Conservation (phyloP, 2,113 vertebrate genomes). For the Solenodon paradoxus region DNA sequence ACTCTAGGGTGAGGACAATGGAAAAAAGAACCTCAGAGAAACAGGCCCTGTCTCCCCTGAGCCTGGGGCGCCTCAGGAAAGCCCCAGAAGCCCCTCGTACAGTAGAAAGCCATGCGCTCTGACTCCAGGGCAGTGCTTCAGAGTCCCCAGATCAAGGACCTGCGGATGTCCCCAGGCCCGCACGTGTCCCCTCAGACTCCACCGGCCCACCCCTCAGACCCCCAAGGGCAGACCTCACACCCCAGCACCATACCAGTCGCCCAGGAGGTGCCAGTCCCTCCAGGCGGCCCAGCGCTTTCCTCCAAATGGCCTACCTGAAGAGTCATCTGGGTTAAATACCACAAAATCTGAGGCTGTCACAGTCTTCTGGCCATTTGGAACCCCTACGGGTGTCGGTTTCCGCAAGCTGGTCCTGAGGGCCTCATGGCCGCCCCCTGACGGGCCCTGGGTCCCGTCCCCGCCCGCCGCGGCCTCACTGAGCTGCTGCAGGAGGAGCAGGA, state of each 20-base stretch:
- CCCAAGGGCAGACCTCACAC: neutral
- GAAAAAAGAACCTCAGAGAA: neutral
- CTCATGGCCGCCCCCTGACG: neutral
- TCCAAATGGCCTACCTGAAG: no score
- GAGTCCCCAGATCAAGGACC: neutral
- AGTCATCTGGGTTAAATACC: neutral
- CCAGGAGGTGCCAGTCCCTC: neutral
- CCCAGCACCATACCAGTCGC: no score
- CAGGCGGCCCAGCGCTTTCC: neutral
- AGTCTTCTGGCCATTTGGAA: neutral
- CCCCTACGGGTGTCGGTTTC: no score
- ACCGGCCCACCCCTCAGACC: neutral
- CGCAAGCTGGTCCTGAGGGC: neutral
- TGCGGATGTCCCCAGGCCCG: neutral
- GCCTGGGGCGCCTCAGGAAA: neutral
- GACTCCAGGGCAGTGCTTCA: neutral
- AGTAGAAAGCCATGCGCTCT: neutral
- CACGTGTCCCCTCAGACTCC: neutral
- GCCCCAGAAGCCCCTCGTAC: neutral
- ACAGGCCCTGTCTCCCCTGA: neutral
- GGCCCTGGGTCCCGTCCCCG: accelerated
- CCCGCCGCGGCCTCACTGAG: neutral
- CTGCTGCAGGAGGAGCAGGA: neutral
- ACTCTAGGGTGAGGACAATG: neutral
- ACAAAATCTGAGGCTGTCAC: accelerated